Percentiles rank a stretch among this genome's conserved stretches.
These are phyloP conservation scores for Spodoptera littoralis DNA, from an alignment of 2,888 invertebrate species.

Conservation along the genomic window DNA sequence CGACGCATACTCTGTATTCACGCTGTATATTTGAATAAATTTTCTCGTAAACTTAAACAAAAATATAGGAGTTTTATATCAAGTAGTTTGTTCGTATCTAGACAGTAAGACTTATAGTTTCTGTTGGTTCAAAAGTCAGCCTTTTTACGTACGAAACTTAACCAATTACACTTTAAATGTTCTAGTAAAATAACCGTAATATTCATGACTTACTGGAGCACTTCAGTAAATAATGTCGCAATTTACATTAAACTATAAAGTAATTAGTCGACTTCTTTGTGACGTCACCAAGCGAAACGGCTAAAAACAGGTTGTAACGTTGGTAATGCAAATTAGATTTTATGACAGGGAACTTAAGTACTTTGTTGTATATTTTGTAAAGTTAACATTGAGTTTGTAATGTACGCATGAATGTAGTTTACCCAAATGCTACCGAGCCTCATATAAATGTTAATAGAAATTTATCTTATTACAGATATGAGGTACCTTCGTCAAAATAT, in stretches of 20 bases:
- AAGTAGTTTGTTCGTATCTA: slow-evolving; percentile 34
- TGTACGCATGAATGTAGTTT: slow-evolving; percentile 8
- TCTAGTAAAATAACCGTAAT: slow-evolving; percentile 49
- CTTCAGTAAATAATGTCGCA: slow-evolving; percentile 46
- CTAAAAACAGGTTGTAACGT: slow-evolving; percentile 40
- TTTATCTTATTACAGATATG: slow-evolving; percentile 14
- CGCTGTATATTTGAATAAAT: not conserved
- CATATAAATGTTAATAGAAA: slow-evolving; percentile 21
- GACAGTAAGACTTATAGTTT: slow-evolving; percentile 42
- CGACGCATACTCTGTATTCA: too few species aligned
- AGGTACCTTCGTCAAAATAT: slow-evolving; percentile 10
- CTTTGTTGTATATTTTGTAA: slow-evolving; percentile 41
- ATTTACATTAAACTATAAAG: slow-evolving; percentile 55
- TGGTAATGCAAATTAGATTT: slow-evolving; percentile 51
- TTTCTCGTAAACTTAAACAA: not conserved
- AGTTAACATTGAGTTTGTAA: slow-evolving; percentile 17
- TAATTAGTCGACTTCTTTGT: slow-evolving; percentile 52
- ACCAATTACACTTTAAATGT: slow-evolving; percentile 60
- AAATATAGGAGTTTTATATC: slow-evolving; percentile 18
- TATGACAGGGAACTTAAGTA: slow-evolving; percentile 42
- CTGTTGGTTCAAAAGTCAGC: slow-evolving; percentile 50
- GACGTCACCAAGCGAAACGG: slow-evolving; percentile 30
- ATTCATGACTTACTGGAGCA: slow-evolving; percentile 41
- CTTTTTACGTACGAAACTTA: slow-evolving; percentile 60
- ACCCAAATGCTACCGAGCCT: slow-evolving; percentile 13